Evolutionary conservation across 2,797 vertebrate genomes (phyloP).

Genomic region (Centroberyx gerrardi): DNA sequence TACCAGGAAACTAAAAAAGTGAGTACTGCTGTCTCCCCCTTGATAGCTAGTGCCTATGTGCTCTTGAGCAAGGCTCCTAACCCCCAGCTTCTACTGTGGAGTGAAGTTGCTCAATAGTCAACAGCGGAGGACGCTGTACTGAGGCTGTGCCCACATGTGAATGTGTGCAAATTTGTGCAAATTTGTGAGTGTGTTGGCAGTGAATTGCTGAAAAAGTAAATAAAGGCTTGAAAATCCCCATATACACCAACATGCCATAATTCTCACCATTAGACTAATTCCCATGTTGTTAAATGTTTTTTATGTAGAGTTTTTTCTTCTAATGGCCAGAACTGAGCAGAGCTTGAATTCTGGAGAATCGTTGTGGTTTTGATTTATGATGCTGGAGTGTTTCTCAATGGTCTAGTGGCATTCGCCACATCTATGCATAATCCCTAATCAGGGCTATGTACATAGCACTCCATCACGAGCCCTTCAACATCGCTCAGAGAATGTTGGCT

Average conservation of each 20-base stretch:
- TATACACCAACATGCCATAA: constrained; percentile 35
- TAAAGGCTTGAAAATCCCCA: constrained; percentile 34
- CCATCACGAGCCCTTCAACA: constrained; percentile 71
- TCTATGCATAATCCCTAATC: constrained; percentile 73
- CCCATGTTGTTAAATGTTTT: constrained; percentile 53
- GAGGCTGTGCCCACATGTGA: background rate
- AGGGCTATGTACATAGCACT: constrained; percentile 68
- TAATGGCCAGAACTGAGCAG: constrained; percentile 48
- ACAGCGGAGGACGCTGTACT: no score
- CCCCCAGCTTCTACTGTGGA: background rate
- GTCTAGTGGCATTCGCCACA: constrained; percentile 63
- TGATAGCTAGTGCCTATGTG: background rate
- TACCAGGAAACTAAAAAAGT: background rate
- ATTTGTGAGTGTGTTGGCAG: constrained; percentile 6
- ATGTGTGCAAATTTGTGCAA: constrained; percentile 23
- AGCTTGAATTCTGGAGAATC: constrained; percentile 54
- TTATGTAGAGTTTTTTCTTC: constrained; percentile 37
- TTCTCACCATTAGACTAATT: constrained; percentile 50
- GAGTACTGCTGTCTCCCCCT: background rate
- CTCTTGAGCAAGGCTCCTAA: background rate
- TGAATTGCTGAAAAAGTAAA: constrained; percentile 27
- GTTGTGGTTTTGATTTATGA: constrained; percentile 66
- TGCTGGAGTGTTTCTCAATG: constrained; percentile 65
- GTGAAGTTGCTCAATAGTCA: background rate
- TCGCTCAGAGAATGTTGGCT: constrained; percentile 73